Base-by-base conservation (phyloP, 2,888 invertebrate genomes). In the Tanytarsus gracilentus region DNA sequence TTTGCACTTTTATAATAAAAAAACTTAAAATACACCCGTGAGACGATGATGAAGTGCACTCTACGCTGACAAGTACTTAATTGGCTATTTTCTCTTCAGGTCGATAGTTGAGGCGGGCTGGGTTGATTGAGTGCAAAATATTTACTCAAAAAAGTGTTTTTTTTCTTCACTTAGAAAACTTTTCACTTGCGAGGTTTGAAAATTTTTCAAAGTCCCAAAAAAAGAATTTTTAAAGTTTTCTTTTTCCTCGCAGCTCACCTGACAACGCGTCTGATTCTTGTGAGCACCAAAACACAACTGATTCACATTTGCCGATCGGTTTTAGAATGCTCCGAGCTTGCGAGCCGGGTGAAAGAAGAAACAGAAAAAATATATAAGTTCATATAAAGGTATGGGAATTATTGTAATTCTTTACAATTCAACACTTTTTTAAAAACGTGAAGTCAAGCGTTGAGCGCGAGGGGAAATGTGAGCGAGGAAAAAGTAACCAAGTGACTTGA, bases 271-370 rank as follows among this genome's bases (percentile, higher is more conserved):
- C 58, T 48, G 29, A 33, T 23, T 48, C 29, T 23, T 27, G 33
- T 27, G 48, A 48, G 27, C 26, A 58, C 40, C 48, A 44, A 58
- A 58, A 58, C 58, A 58, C 58, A 58, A 58, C 58, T 58, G 58
- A 58, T 33, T 58, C 55, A 55, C n/a, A 16, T 14, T 40, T 39
- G 21, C n/a, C 55, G 55, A 55, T 55, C 55, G 55, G 27, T 55
- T 55, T 55, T 25, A 55, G 55, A 55, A 55, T 40, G 25, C 40
- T 55, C 18, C 36, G 7, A 21, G 23, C 23, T 23, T 44, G 18
- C 44, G 44, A 44, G 44, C 18, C 21, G 16, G 23, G 21, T 18
- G 44, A 44, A 44, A 33, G 11, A 33, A 33, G n/a, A 33, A 11
- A 33, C 33, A 33, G 33, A 33, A 44, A 40, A 18, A 44, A 44